Percentiles rank a stretch among this genome's conserved stretches.
These are phyloP conservation scores for Vannuccia rotundouncinata DNA, from an alignment of 2,888 invertebrate species.

Conservation along the genomic window DNA sequence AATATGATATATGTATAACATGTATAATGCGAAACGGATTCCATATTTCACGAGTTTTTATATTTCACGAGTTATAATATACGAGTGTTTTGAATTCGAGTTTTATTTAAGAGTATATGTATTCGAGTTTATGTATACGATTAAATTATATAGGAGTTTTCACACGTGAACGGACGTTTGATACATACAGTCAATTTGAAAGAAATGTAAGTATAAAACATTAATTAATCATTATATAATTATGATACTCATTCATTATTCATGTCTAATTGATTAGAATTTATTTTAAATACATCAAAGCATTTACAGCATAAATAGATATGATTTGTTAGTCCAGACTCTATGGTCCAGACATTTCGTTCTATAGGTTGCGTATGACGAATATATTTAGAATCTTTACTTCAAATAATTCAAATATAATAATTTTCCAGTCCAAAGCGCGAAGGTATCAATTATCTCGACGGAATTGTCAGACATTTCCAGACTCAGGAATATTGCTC, in stretches of 20 bases:
- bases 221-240: too few species aligned
- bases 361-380: too few species aligned
- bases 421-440: neutral
- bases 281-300: too few species aligned
- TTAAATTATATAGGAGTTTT: neutral
- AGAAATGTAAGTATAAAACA: too few species aligned
- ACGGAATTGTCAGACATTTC: neutral
- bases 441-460: neutral
- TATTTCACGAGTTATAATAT: neutral
- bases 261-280: too few species aligned
- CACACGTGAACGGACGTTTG: neutral
- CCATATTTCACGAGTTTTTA: neutral
- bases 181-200: too few species aligned
- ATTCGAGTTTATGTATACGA: neutral
- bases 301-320: too few species aligned
- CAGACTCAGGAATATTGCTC: neutral
- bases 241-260: too few species aligned
- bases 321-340: too few species aligned
- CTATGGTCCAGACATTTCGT: too few species aligned
- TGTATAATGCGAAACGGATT: neutral
- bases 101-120: neutral
- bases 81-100: neutral
- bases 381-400: too few species aligned
- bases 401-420: too few species aligned
- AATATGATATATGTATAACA: neutral